These are phyloP conservation scores for Paracentrotus lividus DNA, from an alignment of 53 echinoderm and acorn worm species.

Conservation along the genomic window DNA sequence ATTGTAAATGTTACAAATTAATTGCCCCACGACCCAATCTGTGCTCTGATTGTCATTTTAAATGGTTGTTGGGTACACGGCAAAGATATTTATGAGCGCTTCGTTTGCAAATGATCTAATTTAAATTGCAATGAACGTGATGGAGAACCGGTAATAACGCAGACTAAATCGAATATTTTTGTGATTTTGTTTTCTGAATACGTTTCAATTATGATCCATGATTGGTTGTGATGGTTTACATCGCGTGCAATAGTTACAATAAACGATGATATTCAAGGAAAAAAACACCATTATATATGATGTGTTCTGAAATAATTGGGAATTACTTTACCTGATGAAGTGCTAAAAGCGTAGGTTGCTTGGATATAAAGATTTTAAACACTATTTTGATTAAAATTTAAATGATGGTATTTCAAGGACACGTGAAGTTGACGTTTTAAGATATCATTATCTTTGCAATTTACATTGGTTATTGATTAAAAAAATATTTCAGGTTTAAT, in stretches of 20 bases:
- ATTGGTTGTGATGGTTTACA: not conserved
- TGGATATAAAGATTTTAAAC: not conserved
- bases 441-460: not conserved
- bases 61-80: not conserved
- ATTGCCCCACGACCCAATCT: slow-evolving; percentile 10
- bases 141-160: not conserved
- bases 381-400: not conserved
- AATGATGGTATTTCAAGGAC: not conserved
- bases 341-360: not conserved
- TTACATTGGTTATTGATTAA: not conserved
- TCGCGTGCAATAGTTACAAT: not conserved
- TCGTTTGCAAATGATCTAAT: not conserved
- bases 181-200: slow-evolving; percentile 9
- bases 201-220: slow-evolving; percentile 21
- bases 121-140: not conserved
- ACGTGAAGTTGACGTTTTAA: not conserved
- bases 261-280: not conserved
- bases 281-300: not conserved
- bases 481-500: too few relatives aligned
- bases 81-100: not conserved
- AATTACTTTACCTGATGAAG: not conserved
- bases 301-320: not conserved
- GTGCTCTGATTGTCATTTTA: not conserved
- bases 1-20: slow-evolving; percentile 1
- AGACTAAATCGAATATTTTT: not conserved